Evolutionary conservation across 1,140 invertebrate species (phyloP).

Genomic region (Drosophila miranda): DNA sequence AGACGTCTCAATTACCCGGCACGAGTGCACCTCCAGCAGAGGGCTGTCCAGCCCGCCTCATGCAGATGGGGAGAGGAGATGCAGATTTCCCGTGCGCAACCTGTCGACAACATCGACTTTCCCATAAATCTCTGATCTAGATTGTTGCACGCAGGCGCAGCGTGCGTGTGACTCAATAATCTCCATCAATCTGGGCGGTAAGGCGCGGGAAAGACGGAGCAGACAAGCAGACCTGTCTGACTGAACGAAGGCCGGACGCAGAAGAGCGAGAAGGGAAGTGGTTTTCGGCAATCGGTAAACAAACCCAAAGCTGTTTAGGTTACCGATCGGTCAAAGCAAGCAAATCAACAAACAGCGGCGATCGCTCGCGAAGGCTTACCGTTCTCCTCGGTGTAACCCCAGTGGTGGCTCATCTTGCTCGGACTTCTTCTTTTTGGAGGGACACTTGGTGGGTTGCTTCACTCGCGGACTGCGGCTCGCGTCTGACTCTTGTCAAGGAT

Average conservation of each 20-base stretch:
- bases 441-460: slow-evolving; percentile 40
- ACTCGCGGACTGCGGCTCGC: slow-evolving; percentile 55
- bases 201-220: not conserved
- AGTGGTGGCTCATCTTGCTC: slow-evolving; percentile 75
- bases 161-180: slow-evolving; percentile 58
- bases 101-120: not conserved
- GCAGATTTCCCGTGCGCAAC: too few species aligned
- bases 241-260: slow-evolving; percentile 35
- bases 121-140: slow-evolving; percentile 9
- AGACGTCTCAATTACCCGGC: slow-evolving; percentile 17
- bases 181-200: too few species aligned
- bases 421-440: slow-evolving; percentile 14
- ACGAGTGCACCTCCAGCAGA: slow-evolving; percentile 6
- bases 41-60: too few species aligned
- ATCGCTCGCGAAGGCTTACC: slow-evolving; percentile 55
- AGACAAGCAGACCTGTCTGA: slow-evolving; percentile 23
- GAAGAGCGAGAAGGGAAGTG: not conserved
- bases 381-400: slow-evolving; percentile 79
- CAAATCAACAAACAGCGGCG: slow-evolving; percentile 17
- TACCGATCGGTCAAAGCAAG: slow-evolving; percentile 30
- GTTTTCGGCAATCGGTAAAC: slow-evolving; percentile 32
- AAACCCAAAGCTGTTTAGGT: slow-evolving; percentile 43
- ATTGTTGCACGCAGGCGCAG: slow-evolving; percentile 43
- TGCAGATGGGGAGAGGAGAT: too few species aligned
- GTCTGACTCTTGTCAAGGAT: slow-evolving; percentile 48